phyloP scores from a whole-genome alignment of 2,113 vertebrate species.

The Chaetodon trifascialis region DNA sequence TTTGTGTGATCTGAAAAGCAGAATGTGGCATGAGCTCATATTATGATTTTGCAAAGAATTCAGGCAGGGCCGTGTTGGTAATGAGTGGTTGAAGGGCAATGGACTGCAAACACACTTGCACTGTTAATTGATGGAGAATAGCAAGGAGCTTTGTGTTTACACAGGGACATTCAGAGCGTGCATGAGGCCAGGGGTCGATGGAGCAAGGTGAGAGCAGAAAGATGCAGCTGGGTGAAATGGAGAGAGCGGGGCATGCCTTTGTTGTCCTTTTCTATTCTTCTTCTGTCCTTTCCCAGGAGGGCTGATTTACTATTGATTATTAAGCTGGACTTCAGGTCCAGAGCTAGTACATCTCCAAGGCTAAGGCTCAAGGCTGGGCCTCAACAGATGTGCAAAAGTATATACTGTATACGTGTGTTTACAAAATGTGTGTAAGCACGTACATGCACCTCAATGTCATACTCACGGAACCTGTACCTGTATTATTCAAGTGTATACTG shows the following conservation, averaged over 20 bases:
- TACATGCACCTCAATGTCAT: background rate
- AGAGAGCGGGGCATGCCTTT: conserved; percentile 48
- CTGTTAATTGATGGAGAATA: conserved; percentile 48
- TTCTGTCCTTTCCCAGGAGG: conserved; percentile 48
- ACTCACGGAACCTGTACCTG: background rate
- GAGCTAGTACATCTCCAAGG: conserved; percentile 46
- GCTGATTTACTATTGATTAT: conserved; percentile 80
- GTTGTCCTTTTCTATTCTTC: conserved; percentile 69
- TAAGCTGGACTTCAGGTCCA: conserved; percentile 41
- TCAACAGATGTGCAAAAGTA: conserved; percentile 33
- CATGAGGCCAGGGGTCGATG: conserved; percentile 41
- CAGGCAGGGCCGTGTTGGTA: background rate
- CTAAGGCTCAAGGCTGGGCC: conserved; percentile 68
- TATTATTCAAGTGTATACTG: background rate
- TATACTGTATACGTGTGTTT: background rate
- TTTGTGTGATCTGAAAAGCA: conserved; percentile 12
- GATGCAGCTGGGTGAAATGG: conserved; percentile 51
- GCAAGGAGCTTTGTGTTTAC: conserved; percentile 60
- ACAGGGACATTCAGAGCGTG: conserved; percentile 28
- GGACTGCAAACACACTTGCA: conserved; percentile 16
- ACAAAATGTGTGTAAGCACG: background rate
- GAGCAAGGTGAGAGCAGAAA: conserved; percentile 60
- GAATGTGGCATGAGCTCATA: conserved; percentile 3
- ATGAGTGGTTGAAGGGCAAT: conserved; percentile 51
- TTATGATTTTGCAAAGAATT: conserved; percentile 46